Evolutionary conservation across 2,888 invertebrate species (phyloP), one percentile per base, ranked within the genome.

Genomic region (Baccha elongata): DNA sequence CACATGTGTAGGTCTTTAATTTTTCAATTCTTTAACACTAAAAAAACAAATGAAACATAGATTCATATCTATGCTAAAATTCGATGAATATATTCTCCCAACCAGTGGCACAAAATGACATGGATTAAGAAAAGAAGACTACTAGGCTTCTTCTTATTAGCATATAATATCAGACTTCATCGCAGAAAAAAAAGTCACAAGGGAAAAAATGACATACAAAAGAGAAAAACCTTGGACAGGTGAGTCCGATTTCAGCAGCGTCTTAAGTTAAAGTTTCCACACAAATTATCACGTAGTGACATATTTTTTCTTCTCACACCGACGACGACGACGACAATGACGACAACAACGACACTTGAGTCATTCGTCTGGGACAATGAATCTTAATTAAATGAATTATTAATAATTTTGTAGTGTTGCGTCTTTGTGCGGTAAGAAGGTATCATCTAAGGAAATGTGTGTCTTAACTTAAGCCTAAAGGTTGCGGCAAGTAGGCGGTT

Each of bases 311-410:
- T 76, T 67, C 62, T 68, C 72, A 79, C 75, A 60, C 55, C 50
- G 15, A 53, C 23, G 6, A 53, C 32, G 42, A 42, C 69, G 52
- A 69, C 67, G 21, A 79, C 55, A 62, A 72, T 62, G 67, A 76
- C 83, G 60, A 76, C 62, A 32, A 4, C 8, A 5, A 4, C 6
- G 78, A 84, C 84, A 78, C 74, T 81, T 64, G 60, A 85, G 60
- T 62, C 81, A 64, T 44, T 72, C 44, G 68, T 60, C 76, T 68
- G 76, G 72, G 76, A 73, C 76, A 83, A 83, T 83, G 83, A 83
- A 83, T 83, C 64, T 83, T 83, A 83, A 83, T 76, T 53, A 83
- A 76, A 83, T 83, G 83, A 83, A 83, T 83, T 48, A 32, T 32
- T 60, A 60, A 37, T 83, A 83, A 72, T 83, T 76, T 76, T 76